Base-by-base conservation (phyloP, 2,797 vertebrate genomes). In the Coranthus polyacanthus region DNA sequence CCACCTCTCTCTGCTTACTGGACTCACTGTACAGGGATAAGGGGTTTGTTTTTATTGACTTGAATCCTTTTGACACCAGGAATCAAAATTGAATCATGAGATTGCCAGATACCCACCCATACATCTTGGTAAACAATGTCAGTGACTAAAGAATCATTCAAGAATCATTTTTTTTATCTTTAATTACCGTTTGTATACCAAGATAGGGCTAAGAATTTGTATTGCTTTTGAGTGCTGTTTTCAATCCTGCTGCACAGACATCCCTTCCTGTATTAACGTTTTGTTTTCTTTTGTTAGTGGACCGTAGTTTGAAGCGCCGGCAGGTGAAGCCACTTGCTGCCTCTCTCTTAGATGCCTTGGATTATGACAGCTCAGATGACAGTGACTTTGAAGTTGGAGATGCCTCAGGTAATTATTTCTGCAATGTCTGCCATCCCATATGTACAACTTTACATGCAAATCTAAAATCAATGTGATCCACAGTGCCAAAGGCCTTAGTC, bases 351-450 rank as follows among this genome's bases (percentile, higher is more conserved):
- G 98, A 99, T 86, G 97, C 94, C 71, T 92, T 99, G 94, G 98
- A 99, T 92, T 99, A 99, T 83, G 98, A 99, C 95, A 99, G 98
- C 92, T 99, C 98, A 54, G 98, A 99, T 86, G 98, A 99, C 95
- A 99, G 97, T 91, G 98, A 99, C 94, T 99, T 99, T 92, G 95
- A 99, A 95, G 97, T 99, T 84, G 98, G 95, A 91, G 97, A 99
- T 91, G 96, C 97, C 36, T 97, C 97, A 93, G 98, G 98, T 99
- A 95, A 66, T 52, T 12, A 16, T 18, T 12, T 18, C 22, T 32
- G 1, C n/a, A 8, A 51, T 42, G 18, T 45, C 5, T 21, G n/a
- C 13, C 10, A 20, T 15, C 15, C 24, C 1, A 12, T 52, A 38
- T n/a, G 16, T 29, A 5, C 3, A 11, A 39, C n/a, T 18, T 29